Conservation (phyloP, 2,113 vertebrate genomes). For the Vimba vimba region DNA sequence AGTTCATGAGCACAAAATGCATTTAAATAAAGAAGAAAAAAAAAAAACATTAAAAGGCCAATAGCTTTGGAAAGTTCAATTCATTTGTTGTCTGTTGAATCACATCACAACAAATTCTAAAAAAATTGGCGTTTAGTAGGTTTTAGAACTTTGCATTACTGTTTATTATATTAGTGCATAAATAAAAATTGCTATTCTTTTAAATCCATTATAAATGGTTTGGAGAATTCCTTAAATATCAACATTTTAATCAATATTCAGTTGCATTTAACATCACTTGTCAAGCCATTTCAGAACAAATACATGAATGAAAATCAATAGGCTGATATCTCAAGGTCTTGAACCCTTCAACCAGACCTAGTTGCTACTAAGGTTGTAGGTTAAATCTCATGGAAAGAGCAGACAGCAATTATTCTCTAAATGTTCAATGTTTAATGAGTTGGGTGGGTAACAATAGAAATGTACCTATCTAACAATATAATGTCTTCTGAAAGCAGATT, state of each 20-base stretch:
- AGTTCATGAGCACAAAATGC: too few relatives aligned
- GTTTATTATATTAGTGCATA: background rate
- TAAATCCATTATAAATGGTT: background rate
- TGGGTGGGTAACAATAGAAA: constrained; percentile 9
- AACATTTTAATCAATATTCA: background rate
- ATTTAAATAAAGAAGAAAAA: too few relatives aligned
- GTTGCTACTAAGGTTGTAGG: background rate
- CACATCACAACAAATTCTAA: background rate
- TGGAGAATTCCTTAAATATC: background rate
- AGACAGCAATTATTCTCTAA: background rate
- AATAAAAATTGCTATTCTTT: background rate
- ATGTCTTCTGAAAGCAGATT: background rate
- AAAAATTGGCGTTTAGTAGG: background rate
- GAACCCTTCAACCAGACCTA: background rate
- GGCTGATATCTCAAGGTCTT: background rate
- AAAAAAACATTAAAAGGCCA: too few relatives aligned
- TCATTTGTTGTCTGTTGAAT: too few relatives aligned
- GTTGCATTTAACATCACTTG: background rate
- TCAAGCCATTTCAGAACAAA: background rate
- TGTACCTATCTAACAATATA: constrained; percentile 9
- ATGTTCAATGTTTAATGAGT: background rate
- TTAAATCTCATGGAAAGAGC: background rate
- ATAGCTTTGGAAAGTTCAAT: too few relatives aligned
- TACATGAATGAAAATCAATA: background rate
- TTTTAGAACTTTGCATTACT: background rate